Percentiles rank a stretch among this genome's conserved stretches.
phyloP scores from a whole-genome alignment of 2,888 invertebrate genomes.

The Apeira syringaria region DNA sequence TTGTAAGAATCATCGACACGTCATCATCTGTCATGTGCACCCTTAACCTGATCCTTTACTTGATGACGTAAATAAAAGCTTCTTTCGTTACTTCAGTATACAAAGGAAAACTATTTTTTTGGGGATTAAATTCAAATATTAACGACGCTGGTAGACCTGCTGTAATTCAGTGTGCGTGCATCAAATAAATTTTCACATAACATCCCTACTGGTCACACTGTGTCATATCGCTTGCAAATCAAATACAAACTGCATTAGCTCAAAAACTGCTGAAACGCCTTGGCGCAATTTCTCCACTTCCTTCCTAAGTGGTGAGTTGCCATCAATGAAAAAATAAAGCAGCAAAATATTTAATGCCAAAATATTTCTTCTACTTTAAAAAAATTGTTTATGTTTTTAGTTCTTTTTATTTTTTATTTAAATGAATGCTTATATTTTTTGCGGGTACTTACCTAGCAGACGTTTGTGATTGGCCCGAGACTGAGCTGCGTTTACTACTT shows the following conservation, averaged over 20 bases:
- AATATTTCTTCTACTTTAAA: no score
- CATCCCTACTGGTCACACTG: constrained; percentile 8
- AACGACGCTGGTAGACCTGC: no score
- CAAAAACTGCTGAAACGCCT: constrained; percentile 32
- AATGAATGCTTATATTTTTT: constrained; percentile 11
- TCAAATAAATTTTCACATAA: neutral
- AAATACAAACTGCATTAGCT: constrained; percentile 72
- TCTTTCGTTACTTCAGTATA: no score
- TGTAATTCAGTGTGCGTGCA: neutral
- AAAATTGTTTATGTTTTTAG: constrained; percentile 34
- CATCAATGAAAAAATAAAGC: constrained; percentile 71
- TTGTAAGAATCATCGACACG: no score
- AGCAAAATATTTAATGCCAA: constrained; percentile 72
- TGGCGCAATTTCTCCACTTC: constrained; percentile 28
- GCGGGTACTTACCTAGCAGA: constrained; percentile 67
- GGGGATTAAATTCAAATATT: no score
- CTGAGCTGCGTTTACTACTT: constrained; percentile 74
- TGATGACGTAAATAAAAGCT: no score
- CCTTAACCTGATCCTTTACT: no score
- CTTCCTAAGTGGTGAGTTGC: constrained; percentile 36
- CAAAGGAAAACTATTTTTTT: no score
- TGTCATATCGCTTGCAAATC: constrained; percentile 61
- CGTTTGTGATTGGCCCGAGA: constrained; percentile 74
- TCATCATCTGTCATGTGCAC: no score
- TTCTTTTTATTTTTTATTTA: constrained; percentile 10